Evolutionary conservation across 1,140 invertebrate genomes (phyloP), one percentile per base, ranked within the genome.

Genomic region (Papilio dardanus): DNA sequence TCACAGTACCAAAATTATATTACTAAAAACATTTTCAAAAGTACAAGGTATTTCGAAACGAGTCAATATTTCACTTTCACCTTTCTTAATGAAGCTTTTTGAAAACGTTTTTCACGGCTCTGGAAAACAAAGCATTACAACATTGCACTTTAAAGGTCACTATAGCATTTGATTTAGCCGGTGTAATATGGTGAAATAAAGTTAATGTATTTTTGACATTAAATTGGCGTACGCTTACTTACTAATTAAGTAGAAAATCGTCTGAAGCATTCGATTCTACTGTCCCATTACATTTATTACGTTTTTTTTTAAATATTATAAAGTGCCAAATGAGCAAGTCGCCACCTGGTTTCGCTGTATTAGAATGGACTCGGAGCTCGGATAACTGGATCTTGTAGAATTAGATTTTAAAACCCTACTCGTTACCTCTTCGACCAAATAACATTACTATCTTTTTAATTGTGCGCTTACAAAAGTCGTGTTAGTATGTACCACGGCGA

Each of bases 401-500:
- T 37, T 37, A 37, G 8, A 12, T 37, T 1, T 2, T 14, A 62
- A 28, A 54, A 62, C 0, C 12, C 54, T 62, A 71, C 19, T 30
- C 65, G n/a, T n/a, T n/a, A n/a, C n/a, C n/a, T n/a, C n/a, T n/a
- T n/a, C n/a, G n/a, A n/a, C n/a, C n/a, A n/a, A n/a, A n/a, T n/a
- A n/a, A n/a, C 30, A 35, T 71, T 42, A 76, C 66, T 71, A 58
- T 31, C 21, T 35, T 76, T 76, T 58, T 58, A 58, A 62, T 62
- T 14, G 24, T 62, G 21, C 24, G 54, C 8, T 40, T 69, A 69
- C 33, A 21, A 35, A 14, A 40, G 19, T 35, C 67, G 67, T 37
- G 67, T 69, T 69, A 67, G 31, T 12, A n/a, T n/a, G n/a, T n/a
- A 69, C 66, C 42, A 7, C 50, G 37, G 67, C 54, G 74, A 79